Evolutionary conservation across 2,797 vertebrate species (phyloP).

Genomic region (Hephaestus fuliginosus): DNA sequence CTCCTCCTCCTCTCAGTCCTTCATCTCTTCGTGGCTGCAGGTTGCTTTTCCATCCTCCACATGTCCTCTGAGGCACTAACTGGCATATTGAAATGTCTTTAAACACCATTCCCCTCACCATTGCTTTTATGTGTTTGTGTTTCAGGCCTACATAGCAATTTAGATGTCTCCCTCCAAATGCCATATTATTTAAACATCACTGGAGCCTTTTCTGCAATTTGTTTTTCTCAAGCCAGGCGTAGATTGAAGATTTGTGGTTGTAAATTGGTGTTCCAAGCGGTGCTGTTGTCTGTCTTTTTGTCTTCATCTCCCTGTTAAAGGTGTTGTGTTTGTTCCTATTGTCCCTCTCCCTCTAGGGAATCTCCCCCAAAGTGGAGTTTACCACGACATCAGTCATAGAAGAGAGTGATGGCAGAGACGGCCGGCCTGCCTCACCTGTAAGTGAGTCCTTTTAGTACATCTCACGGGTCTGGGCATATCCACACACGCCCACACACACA

Average conservation of each 20-base stretch:
- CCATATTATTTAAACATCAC: slow-evolving; percentile 82
- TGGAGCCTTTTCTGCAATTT: slow-evolving; percentile 70
- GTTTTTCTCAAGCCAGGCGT: slow-evolving; percentile 76
- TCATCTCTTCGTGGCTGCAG: slow-evolving; percentile 24
- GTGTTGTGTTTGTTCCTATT: slow-evolving; percentile 72
- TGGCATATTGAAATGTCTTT: slow-evolving; percentile 82
- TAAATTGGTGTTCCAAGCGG: slow-evolving; percentile 84
- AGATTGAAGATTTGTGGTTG: slow-evolving; percentile 80
- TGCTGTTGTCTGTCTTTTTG: slow-evolving; percentile 85
- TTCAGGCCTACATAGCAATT: slow-evolving; percentile 77
- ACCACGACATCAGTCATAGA: slow-evolving; percentile 92
- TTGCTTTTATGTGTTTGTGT: slow-evolving; percentile 80
- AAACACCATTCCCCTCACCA: slow-evolving; percentile 65
- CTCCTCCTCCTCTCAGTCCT: slow-evolving; percentile 27
- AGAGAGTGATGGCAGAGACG: slow-evolving; percentile 85
- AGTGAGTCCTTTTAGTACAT: slow-evolving; percentile 58
- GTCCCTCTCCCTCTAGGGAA: slow-evolving; percentile 87
- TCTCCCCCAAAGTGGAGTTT: slow-evolving; percentile 95
- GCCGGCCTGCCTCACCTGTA: slow-evolving; percentile 66
- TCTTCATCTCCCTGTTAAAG: slow-evolving; percentile 84
- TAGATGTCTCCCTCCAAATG: slow-evolving; percentile 76
- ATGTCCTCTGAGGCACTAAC: slow-evolving; percentile 56
- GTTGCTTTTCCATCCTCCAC: slow-evolving; percentile 45
- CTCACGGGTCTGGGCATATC: slow-evolving; percentile 1
- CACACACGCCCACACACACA: neutral